Conservation (phyloP, 2,113 vertebrate genomes). For the Tetraodon nigroviridis region DNA sequence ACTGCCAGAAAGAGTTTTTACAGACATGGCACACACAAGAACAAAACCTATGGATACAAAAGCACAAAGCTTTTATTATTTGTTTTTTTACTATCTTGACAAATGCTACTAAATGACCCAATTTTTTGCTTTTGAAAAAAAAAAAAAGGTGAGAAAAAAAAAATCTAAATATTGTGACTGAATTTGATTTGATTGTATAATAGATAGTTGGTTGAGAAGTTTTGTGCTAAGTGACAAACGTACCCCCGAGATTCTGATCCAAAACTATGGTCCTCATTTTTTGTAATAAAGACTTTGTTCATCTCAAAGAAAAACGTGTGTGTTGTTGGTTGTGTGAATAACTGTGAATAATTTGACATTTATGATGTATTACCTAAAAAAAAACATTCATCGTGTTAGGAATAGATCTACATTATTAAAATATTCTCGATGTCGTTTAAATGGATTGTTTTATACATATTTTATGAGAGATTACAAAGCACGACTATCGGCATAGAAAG, state of each 20-base stretch:
- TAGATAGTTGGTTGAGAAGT: slow-evolving; percentile 11
- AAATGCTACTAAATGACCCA: slow-evolving; percentile 25
- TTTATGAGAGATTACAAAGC: too few species aligned
- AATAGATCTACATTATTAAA: too few species aligned
- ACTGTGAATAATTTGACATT: too few species aligned
- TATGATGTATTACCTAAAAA: too few species aligned
- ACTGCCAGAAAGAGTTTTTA: slow-evolving; percentile 21
- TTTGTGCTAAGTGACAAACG: background rate
- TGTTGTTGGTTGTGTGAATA: slow-evolving; percentile 1
- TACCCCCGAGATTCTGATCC: background rate
- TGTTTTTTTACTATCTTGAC: slow-evolving; percentile 39
- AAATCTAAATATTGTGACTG: slow-evolving; percentile 9
- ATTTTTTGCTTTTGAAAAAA: slow-evolving; percentile 1
- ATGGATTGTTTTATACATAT: too few species aligned
- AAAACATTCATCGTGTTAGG: too few species aligned
- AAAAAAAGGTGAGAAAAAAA: background rate
- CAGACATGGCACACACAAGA: too few species aligned
- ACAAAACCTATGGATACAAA: background rate
- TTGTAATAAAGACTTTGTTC: slow-evolving; percentile 42
- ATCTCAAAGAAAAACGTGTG: slow-evolving; percentile 4
- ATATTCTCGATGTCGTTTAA: too few species aligned
- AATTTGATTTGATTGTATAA: slow-evolving; percentile 29
- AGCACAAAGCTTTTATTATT: slow-evolving; percentile 24
- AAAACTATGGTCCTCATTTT: slow-evolving; percentile 17
- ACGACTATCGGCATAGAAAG: too few species aligned